Evolutionary conservation across 92 coral and sea anemone genomes (phyloP), one percentile per base, ranked within the genome.

Genomic region (Paramuricea clavata): DNA sequence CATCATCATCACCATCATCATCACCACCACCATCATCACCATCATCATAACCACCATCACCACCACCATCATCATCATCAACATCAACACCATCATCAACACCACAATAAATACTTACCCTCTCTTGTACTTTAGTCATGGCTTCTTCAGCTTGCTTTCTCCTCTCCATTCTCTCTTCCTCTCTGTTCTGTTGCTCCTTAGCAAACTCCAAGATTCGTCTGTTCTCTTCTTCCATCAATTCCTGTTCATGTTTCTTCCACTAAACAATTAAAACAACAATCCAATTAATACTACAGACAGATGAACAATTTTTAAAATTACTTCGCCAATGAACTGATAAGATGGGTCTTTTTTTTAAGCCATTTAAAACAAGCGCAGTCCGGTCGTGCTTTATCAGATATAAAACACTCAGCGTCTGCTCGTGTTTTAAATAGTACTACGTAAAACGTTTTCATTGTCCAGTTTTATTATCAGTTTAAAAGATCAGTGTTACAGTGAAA

Each of bases 91-190:
- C 19, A 54, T 21, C 62, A 54, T 13, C 62, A 54, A 5, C 62
- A 54, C 62, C 44, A 54, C 0, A 2, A 54, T 21, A 16, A 54
- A 23, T 13, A 17, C 95, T 91, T 81, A 96, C 99, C 94, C 62
- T 82, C 12, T 92, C 82, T 74, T 96, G 99, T 1, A 94, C 98
- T 31, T 90, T 81, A 1, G 96, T 97, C 99, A 96, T 96, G 33
- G 93, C 93, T 79, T 96, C 94, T 59, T 96, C 99, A 30, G 92
- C 98, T 34, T 93, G 90, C 88, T 84, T 96, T 82, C 91, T 93
- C 90, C 94, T 96, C 78, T 96, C 98, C 98, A 96, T 96, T 43
- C 99, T 90, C 16, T 96, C 98, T 47, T 96, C 99, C 60, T 96
- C 99, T 21, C 99, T 90, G 71, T 61, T 88, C 35, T 96, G 99